These are phyloP conservation scores for Rhagophthalmus giganteus DNA, from an alignment of 2,888 invertebrate genomes.

Conservation along the genomic window DNA sequence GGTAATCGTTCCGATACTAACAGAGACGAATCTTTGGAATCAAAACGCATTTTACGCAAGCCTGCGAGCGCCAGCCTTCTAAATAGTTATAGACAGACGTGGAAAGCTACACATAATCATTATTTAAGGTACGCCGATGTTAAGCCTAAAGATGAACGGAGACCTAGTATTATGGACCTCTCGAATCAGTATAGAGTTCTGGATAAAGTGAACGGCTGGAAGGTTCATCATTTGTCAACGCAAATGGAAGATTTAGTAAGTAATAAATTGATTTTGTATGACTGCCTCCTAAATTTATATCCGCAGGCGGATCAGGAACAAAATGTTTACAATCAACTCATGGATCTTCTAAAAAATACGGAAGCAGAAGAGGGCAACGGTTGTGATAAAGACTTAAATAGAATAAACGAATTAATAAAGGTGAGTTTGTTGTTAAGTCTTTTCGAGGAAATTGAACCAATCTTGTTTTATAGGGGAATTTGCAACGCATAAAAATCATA, in stretches of 20 bases:
- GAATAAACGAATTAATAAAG: constrained; percentile 65
- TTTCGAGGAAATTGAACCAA: not conserved
- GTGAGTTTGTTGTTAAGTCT: constrained; percentile 49
- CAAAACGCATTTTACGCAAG: constrained; percentile 44
- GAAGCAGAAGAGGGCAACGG: constrained; percentile 51
- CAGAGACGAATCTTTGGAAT: constrained; percentile 49
- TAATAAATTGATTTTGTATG: constrained; percentile 4
- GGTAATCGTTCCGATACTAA: constrained; percentile 49
- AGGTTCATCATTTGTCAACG: constrained; percentile 86
- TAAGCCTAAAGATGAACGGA: constrained; percentile 82
- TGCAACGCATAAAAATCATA: constrained; percentile 91
- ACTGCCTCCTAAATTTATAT: no score
- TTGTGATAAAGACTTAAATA: constrained; percentile 51
- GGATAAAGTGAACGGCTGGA: constrained; percentile 93
- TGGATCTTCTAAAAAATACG: constrained; percentile 50
- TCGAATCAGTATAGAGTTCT: constrained; percentile 86
- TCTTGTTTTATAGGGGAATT: constrained; percentile 79
- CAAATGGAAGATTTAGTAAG: constrained; percentile 91
- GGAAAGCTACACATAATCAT: constrained; percentile 76
- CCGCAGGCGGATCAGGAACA: constrained; percentile 60
- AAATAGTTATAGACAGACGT: constrained; percentile 68
- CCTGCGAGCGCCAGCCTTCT: constrained; percentile 58
- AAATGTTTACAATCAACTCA: constrained; percentile 54
- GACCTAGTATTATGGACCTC: constrained; percentile 83
- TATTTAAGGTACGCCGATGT: constrained; percentile 80